phyloP scores from a whole-genome alignment of 2,888 invertebrate species.

The Amphiduros pacificus region DNA sequence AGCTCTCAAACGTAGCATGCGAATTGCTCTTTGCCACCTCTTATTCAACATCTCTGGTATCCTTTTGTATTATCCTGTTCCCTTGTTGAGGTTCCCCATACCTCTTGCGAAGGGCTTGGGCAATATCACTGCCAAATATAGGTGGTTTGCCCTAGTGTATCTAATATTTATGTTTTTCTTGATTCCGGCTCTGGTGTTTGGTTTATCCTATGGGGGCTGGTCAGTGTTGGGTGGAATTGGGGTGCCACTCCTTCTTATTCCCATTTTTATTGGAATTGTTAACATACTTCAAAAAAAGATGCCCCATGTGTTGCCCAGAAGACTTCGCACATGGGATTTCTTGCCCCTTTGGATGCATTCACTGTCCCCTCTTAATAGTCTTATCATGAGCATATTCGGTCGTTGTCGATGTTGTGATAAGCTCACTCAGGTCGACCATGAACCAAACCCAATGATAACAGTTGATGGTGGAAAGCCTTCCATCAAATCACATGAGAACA shows the following conservation, averaged over 20 bases:
- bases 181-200: slow-evolving; percentile 38
- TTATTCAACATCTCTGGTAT: slow-evolving; percentile 65
- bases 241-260: slow-evolving; percentile 30
- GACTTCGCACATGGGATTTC: slow-evolving; percentile 37
- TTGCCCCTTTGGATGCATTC: slow-evolving; percentile 39
- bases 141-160: slow-evolving; percentile 62
- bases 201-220: slow-evolving; percentile 34
- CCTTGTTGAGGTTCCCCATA: slow-evolving; percentile 61
- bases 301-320: slow-evolving; percentile 33
- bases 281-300: slow-evolving; percentile 35
- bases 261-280: slow-evolving; percentile 31
- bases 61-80: slow-evolving; percentile 64
- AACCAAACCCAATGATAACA: no score
- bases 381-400: no score
- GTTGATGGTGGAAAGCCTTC: no score
- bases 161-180: slow-evolving; percentile 33
- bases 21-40: slow-evolving; percentile 64
- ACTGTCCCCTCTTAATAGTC: slow-evolving; percentile 32
- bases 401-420: no score
- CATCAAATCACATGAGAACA: no score
- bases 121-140: slow-evolving; percentile 62
- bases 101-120: slow-evolving; percentile 60
- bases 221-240: slow-evolving; percentile 32
- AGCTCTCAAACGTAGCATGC: slow-evolving; percentile 32
- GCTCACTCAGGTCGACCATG: no score